Conservation (phyloP, 1,140 invertebrate genomes). For the Drusus annulatus region DNA sequence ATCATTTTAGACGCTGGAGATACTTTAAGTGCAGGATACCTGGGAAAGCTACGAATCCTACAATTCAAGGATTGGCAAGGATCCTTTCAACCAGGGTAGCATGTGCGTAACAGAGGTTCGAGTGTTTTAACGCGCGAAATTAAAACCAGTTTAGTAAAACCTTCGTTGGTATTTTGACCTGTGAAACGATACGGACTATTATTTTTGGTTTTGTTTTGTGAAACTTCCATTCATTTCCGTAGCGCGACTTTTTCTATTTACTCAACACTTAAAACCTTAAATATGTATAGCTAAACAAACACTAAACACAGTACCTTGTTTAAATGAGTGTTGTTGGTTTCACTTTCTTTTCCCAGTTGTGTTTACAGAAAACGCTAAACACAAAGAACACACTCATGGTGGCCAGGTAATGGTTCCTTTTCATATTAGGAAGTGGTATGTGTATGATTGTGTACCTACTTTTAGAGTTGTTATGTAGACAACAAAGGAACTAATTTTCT, state of each 20-base stretch:
- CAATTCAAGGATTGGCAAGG: no score
- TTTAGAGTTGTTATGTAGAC: background rate
- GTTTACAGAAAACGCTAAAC: conserved; percentile 21
- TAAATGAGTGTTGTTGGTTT: background rate
- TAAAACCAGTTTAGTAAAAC: no score
- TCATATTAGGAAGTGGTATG: background rate
- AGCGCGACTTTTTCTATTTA: background rate
- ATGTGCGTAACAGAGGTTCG: no score
- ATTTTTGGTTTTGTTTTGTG: background rate
- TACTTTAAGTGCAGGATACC: no score
- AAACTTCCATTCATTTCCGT: background rate
- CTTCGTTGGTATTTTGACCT: no score
- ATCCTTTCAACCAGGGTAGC: no score
- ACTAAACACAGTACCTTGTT: background rate
- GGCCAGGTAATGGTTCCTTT: background rate
- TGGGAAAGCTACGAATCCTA: no score
- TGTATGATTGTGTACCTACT: no score
- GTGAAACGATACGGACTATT: no score
- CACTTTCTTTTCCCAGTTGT: conserved; percentile 14
- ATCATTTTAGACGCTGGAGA: no score
- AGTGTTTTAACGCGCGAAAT: no score
- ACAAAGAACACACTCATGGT: background rate
- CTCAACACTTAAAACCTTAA: background rate
- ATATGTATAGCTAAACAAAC: conserved; percentile 4
- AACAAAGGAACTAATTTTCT: background rate